Conservation (phyloP, 2,888 invertebrate species). For the Tipula lateralis region DNA sequence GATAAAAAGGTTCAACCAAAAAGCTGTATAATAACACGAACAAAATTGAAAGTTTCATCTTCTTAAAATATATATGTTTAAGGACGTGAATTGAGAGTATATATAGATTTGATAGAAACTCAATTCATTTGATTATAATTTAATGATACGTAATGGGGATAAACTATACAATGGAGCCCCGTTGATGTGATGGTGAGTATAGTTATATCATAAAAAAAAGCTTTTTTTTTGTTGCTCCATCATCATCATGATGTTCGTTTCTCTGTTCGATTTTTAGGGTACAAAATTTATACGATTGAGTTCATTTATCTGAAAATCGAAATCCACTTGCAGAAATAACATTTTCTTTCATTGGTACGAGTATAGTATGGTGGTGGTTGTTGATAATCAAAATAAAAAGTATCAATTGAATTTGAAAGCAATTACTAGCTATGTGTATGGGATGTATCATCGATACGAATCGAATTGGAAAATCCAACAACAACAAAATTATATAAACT, state of each 20-base stretch:
- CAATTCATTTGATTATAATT: slow-evolving; percentile 1
- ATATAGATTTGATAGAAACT: neutral
- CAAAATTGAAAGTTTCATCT: slow-evolving; percentile 26
- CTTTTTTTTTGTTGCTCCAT: neutral
- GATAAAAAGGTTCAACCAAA: neutral
- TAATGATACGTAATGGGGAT: neutral
- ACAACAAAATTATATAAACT: neutral
- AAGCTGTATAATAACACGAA: neutral
- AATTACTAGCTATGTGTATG: neutral
- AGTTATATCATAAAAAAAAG: neutral
- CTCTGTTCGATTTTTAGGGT: neutral
- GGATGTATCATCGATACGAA: neutral
- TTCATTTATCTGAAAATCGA: neutral
- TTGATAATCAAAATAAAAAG: neutral
- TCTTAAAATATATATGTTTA: neutral
- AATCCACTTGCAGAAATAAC: neutral
- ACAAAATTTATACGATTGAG: neutral
- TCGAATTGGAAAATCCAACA: neutral
- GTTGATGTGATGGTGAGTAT: neutral
- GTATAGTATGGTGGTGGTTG: neutral
- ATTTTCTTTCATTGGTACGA: neutral
- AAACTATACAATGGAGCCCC: neutral
- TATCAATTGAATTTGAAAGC: neutral
- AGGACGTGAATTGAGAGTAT: neutral
- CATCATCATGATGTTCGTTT: neutral